phyloP scores from a whole-genome alignment of 2,888 invertebrate species.

The Ceriagrion tenellum region DNA sequence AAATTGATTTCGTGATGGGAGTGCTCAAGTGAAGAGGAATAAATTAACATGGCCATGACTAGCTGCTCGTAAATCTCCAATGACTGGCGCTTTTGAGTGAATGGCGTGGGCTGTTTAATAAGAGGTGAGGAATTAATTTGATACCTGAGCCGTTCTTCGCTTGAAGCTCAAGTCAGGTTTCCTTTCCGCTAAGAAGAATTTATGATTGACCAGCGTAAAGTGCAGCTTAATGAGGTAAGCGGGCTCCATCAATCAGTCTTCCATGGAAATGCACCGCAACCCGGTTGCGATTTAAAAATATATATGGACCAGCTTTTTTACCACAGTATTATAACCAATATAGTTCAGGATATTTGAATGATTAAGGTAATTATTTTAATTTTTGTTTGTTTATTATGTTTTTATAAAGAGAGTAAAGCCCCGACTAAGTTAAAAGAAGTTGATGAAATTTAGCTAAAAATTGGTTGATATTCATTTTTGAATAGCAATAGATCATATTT shows the following conservation, averaged over 20 bases:
- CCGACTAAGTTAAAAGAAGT: no score
- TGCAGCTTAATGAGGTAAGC: background rate
- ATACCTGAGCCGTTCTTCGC: background rate
- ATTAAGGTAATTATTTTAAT: no score
- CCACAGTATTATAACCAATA: no score
- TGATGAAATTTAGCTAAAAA: no score
- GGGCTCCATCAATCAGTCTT: background rate
- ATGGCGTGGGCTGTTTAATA: background rate
- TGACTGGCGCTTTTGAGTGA: background rate
- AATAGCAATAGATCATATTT: no score
- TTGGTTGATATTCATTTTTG: no score
- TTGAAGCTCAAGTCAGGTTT: background rate
- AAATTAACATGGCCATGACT: background rate
- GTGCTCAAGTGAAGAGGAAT: background rate
- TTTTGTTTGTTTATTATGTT: no score
- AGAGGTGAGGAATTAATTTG: background rate
- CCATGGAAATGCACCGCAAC: background rate
- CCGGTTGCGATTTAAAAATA: no score
- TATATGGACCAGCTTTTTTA: no score
- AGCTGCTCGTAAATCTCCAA: background rate
- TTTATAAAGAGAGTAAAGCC: no score
- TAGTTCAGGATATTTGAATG: no score
- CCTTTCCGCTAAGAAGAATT: background rate
- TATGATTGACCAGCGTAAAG: background rate
- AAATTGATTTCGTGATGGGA: background rate